Evolutionary conservation across 2,113 vertebrate species (phyloP).

Genomic region (Archilochus colubris): DNA sequence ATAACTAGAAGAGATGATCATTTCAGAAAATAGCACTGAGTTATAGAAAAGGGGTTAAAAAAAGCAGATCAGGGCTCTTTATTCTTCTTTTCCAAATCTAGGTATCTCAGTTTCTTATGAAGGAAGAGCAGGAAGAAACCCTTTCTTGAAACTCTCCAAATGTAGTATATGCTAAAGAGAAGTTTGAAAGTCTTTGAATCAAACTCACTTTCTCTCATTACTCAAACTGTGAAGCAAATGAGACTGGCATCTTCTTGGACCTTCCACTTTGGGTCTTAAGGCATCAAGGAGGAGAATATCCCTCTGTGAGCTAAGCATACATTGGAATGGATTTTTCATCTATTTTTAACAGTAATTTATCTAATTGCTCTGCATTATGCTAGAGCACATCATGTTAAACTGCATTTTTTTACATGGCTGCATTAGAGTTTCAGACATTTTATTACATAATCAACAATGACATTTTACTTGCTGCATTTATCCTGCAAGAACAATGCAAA

Average conservation of each 20-base stretch:
- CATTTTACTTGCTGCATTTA: constrained; percentile 20
- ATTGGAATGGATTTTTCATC: constrained; percentile 9
- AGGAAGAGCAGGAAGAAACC: not conserved
- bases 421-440: constrained; percentile 39
- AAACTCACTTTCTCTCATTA: not conserved
- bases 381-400: constrained; percentile 4
- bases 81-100: not conserved
- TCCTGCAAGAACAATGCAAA: constrained; percentile 37
- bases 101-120: not conserved
- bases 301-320: not conserved
- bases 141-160: not conserved
- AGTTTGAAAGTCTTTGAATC: not conserved
- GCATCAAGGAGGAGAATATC: not conserved
- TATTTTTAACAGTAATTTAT: constrained; percentile 49
- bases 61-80: not conserved
- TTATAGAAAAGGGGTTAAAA: not conserved
- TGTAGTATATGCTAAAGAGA: not conserved
- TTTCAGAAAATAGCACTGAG: not conserved
- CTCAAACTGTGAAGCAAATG: not conserved
- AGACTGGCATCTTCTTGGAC: not conserved
- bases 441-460: constrained; percentile 3
- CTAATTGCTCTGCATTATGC: constrained; percentile 5
- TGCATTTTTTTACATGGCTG: not conserved
- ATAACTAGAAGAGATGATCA: not conserved
- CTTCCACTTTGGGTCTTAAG: not conserved